Evolutionary conservation across 1,140 invertebrate genomes (phyloP).

Genomic region (Gryllus bimaculatus): DNA sequence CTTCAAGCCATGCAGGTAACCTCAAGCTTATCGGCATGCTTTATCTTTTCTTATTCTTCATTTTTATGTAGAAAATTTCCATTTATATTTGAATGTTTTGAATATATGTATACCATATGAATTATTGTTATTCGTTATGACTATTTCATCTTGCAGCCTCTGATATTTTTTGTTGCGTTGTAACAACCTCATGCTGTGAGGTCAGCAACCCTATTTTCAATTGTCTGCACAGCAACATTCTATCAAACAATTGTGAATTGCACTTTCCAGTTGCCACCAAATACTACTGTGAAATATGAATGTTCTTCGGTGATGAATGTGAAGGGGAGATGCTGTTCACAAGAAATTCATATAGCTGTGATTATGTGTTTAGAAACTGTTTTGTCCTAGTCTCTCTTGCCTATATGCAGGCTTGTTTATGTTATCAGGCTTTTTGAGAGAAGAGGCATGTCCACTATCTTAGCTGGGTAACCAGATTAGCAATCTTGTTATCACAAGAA

Average conservation of each 20-base stretch:
- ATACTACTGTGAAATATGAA: background rate
- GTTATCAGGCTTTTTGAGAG: background rate
- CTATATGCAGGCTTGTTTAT: background rate
- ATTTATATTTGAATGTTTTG: constrained; percentile 17
- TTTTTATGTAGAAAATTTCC: constrained; percentile 12
- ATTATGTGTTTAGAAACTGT: background rate
- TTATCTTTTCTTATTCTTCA: constrained; percentile 9
- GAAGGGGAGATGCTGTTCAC: background rate
- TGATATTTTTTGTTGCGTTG: constrained; percentile 19
- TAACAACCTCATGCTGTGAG: constrained; percentile 18
- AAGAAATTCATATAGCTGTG: background rate
- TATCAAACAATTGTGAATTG: constrained; percentile 10
- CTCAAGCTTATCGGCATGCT: constrained; percentile 18
- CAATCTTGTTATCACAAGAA: background rate
- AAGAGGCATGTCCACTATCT: background rate
- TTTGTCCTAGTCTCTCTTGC: background rate
- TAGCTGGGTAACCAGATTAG: background rate
- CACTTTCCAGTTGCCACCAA: background rate
- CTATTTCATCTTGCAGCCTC: constrained; percentile 19
- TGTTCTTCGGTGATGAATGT: background rate
- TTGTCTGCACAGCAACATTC: constrained; percentile 7
- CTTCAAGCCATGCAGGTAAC: constrained; percentile 22
- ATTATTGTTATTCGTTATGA: constrained; percentile 9
- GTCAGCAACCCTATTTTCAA: constrained; percentile 15
- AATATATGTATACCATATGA: constrained; percentile 12